These are phyloP conservation scores for Cherax destructor DNA, from an alignment of 1,140 invertebrate species.

Conservation along the genomic window DNA sequence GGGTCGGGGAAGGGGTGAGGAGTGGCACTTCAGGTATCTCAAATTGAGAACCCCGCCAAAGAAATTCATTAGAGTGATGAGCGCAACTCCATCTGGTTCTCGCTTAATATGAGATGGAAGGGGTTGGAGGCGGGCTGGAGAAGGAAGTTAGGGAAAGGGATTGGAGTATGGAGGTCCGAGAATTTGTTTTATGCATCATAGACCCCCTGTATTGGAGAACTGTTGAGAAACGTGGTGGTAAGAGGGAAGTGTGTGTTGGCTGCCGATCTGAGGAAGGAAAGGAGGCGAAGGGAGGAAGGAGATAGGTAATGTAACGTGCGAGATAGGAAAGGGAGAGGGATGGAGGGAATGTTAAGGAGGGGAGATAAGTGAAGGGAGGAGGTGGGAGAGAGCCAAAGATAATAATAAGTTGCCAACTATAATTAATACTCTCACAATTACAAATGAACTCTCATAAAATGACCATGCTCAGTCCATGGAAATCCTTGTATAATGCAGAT, in stretches of 20 bases:
- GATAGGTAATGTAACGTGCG: background rate
- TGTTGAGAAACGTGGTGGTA: too few relatives aligned
- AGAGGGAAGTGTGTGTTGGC: too few relatives aligned
- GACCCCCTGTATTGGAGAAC: too few relatives aligned
- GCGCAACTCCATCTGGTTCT: background rate
- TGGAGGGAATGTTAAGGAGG: background rate
- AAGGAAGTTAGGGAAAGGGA: background rate
- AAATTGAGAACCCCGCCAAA: constrained; percentile 21
- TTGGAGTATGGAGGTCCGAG: background rate
- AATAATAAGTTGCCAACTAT: too few relatives aligned
- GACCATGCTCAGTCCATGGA: too few relatives aligned
- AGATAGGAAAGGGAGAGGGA: background rate
- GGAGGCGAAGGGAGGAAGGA: background rate
- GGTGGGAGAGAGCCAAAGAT: too few relatives aligned
- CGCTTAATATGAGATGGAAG: background rate
- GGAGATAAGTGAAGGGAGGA: background rate
- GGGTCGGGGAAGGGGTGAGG: too few relatives aligned
- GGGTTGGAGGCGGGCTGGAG: too few relatives aligned
- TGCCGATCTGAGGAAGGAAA: background rate
- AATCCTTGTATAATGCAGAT: too few relatives aligned
- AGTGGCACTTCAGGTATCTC: constrained; percentile 14
- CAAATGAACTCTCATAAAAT: too few relatives aligned
- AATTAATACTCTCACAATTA: too few relatives aligned
- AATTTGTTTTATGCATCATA: too few relatives aligned
- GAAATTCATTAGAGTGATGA: constrained; percentile 30